These are phyloP conservation scores for Apeira syringaria DNA, from an alignment of 2,888 invertebrate genomes.

Conservation along the genomic window DNA sequence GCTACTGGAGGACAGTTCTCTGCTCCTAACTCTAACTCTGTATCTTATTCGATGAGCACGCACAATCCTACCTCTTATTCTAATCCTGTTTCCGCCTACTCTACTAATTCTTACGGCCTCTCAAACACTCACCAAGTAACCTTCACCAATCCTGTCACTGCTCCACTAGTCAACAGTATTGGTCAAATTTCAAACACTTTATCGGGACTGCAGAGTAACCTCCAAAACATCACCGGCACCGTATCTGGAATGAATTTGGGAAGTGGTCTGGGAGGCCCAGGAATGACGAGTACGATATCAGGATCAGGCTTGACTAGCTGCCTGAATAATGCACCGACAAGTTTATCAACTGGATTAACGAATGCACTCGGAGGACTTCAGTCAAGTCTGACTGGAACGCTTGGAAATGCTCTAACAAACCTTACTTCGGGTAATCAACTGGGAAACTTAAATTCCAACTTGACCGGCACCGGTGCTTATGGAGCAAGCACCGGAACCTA, in stretches of 20 bases:
- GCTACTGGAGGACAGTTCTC: slow-evolving; percentile 66
- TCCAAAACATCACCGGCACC: slow-evolving; percentile 72
- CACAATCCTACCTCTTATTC: slow-evolving; percentile 81
- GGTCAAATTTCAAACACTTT: slow-evolving; percentile 77
- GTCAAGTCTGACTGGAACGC: slow-evolving; percentile 65
- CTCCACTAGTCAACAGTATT: slow-evolving; percentile 76
- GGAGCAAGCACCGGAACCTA: slow-evolving; percentile 81
- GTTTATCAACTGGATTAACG: slow-evolving; percentile 68
- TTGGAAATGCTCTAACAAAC: slow-evolving; percentile 70
- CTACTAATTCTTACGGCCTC: slow-evolving; percentile 70
- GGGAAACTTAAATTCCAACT: slow-evolving; percentile 67
- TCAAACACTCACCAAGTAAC: slow-evolving; percentile 79
- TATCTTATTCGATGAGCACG: slow-evolving; percentile 76
- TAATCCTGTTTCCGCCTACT: slow-evolving; percentile 78
- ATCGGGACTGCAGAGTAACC: slow-evolving; percentile 74
- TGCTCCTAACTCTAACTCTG: slow-evolving; percentile 75
- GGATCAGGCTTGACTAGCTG: slow-evolving; percentile 73
- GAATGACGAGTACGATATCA: slow-evolving; percentile 76
- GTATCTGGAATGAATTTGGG: slow-evolving; percentile 72
- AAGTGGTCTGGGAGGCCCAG: slow-evolving; percentile 67
- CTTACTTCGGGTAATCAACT: slow-evolving; percentile 69
- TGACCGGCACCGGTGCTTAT: slow-evolving; percentile 63
- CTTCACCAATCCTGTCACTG: slow-evolving; percentile 77
- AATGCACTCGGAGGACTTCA: slow-evolving; percentile 71
- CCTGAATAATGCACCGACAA: slow-evolving; percentile 71